Percentiles rank a stretch among this genome's conserved stretches.
These are phyloP conservation scores for Meiosimyza platycephala DNA, from an alignment of 2,888 invertebrate genomes.

Conservation along the genomic window DNA sequence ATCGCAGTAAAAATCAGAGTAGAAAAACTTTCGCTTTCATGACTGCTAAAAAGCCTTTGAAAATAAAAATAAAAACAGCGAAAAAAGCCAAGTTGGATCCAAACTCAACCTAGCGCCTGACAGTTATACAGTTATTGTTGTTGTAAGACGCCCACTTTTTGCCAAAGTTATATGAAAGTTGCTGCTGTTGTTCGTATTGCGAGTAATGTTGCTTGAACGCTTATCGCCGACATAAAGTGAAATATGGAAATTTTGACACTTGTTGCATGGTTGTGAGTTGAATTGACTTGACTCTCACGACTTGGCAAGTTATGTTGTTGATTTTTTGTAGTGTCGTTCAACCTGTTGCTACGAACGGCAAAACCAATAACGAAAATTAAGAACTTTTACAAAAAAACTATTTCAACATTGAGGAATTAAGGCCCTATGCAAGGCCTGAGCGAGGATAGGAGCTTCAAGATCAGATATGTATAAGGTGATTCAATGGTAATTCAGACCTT, in stretches of 20 bases:
- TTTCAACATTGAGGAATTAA: too few relatives aligned
- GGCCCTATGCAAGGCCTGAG: too few relatives aligned
- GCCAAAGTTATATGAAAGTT: background rate
- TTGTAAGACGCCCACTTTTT: background rate
- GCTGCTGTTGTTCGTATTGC: conserved; percentile 30
- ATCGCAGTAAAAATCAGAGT: background rate
- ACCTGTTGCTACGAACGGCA: conserved; percentile 19
- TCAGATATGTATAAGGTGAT: too few relatives aligned
- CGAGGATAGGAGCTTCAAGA: too few relatives aligned
- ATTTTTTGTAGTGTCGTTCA: conserved; percentile 17
- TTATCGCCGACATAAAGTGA: conserved; percentile 52
- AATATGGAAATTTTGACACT: conserved; percentile 30
- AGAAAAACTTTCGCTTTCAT: conserved; percentile 31
- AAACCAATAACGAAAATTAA: background rate
- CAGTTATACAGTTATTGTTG: conserved; percentile 4
- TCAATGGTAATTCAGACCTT: too few relatives aligned
- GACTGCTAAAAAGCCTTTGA: background rate
- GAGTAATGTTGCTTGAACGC: conserved; percentile 39
- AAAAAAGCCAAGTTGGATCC: background rate
- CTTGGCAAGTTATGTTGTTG: conserved; percentile 13
- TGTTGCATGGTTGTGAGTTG: conserved; percentile 15
- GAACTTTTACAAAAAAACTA: too few relatives aligned
- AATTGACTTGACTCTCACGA: background rate
- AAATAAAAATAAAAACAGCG: background rate
- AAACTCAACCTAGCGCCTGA: conserved; percentile 18